Base-by-base conservation (phyloP, 2,113 vertebrate species). In the Macrotis lagotis region DNA sequence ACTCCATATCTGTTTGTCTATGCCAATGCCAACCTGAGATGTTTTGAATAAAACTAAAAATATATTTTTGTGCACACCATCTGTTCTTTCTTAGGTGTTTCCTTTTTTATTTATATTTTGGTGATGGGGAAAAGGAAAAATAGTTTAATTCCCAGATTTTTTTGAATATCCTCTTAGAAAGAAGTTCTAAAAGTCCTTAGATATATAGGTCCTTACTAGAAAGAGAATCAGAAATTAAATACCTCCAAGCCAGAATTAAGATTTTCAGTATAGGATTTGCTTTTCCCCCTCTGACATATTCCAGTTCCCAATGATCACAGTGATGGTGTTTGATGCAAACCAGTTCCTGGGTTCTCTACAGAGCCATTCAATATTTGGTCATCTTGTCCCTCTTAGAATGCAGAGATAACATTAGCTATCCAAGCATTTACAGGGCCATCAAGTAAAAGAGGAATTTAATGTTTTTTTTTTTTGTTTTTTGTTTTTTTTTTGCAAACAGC, bases 161-260 rank as follows among this genome's bases (percentile, higher is more conserved):
- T 44, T 53, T 48, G 48, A 24, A 8, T 8, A 25, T 0, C 0
- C n/a, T 51, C 37, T 14, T 44, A 48, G 90, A 66, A 51, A 22
- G 66, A 24, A 12, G 6, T 50, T 74, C 44, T 3, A 25, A n/a
- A n/a, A 48, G 44, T 10, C 31, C n/a, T 25, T 5, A 0, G 1
- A 1, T 0, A 1, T 0, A 5, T 0, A 6, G 91, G 52, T 24
- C 51, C 9, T 8, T 74, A 19, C 1, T 3, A 48, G 50, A 9
- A n/a, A 7, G 50, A 50, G 9, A 11, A 11, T 31, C 55, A 59
- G 28, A 59, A 59, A 59, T 59, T 31, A 59, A 66, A 37, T 66
- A 37, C 59, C 37, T 37, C 59, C 59, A 66, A 66, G 31, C 11
- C n/a, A 83, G n/a, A 83, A 44, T 83, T 19, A 44, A 44, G 14